Percentiles rank a stretch among this genome's conserved stretches.
Evolutionary conservation across 1,140 invertebrate species (phyloP).

Genomic region (Pseudomyrmex cubaensis): DNA sequence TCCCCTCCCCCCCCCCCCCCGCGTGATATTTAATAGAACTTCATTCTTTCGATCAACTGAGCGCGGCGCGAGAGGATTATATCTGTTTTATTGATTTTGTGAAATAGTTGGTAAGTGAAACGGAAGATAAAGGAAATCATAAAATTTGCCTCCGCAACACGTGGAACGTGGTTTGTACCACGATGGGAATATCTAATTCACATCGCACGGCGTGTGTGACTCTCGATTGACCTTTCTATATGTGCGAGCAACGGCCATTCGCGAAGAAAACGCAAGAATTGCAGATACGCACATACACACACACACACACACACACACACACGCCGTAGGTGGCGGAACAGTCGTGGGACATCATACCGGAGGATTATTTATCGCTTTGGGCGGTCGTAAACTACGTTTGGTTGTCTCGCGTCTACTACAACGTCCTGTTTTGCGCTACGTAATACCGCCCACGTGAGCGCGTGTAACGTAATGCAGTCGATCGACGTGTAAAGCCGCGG

Average conservation of each 20-base stretch:
- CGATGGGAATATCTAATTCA: conserved; percentile 48
- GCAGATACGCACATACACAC: neutral
- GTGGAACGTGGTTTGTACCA: conserved; percentile 7
- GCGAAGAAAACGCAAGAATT: conserved; percentile 51
- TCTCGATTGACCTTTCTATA: conserved; percentile 46
- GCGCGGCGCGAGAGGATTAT: neutral
- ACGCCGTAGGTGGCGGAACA: conserved; percentile 45
- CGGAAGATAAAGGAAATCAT: conserved; percentile 24
- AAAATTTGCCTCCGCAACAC: conserved; percentile 38
- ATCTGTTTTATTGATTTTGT: conserved; percentile 18
- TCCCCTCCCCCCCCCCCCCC: neutral
- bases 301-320: neutral
- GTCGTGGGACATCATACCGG: conserved; percentile 52
- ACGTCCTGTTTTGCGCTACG: conserved; percentile 11
- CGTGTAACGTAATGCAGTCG: conserved; percentile 46
- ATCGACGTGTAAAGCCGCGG: neutral
- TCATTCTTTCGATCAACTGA: conserved; percentile 43
- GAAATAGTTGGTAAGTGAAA: conserved; percentile 52
- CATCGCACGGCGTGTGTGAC: conserved; percentile 35
- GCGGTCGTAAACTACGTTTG: conserved; percentile 61
- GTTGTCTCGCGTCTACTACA: conserved; percentile 50
- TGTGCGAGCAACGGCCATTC: conserved; percentile 9
- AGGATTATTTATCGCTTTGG: conserved; percentile 64
- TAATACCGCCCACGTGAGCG: conserved; percentile 47
- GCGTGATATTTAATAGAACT: conserved; percentile 34